Conservation (phyloP, 2,888 invertebrate genomes). For the Caenorhabditis sp. region DNA sequence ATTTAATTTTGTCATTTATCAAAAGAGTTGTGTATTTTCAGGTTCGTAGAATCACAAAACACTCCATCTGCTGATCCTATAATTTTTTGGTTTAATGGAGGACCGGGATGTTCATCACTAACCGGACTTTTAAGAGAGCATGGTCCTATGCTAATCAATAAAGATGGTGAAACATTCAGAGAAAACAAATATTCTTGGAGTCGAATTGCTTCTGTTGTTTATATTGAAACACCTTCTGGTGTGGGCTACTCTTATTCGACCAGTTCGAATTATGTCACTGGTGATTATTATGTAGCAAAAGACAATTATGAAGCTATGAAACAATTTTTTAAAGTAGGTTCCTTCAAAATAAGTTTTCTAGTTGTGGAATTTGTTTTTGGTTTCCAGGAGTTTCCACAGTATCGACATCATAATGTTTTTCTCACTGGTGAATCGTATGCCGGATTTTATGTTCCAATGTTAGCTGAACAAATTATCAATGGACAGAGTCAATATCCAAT, state of each 20-base stretch:
- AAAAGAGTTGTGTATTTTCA: constrained; percentile 10
- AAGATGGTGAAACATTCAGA: constrained; percentile 67
- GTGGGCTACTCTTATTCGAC: constrained; percentile 75
- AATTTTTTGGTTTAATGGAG: constrained; percentile 70
- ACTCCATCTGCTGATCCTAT: constrained; percentile 62
- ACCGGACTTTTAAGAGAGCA: constrained; percentile 73
- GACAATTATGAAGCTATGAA: constrained; percentile 74
- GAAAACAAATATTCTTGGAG: constrained; percentile 71
- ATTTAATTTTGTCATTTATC: constrained; percentile 4
- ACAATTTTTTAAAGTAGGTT: constrained; percentile 72
- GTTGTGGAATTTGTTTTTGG: no score
- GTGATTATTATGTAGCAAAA: constrained; percentile 71
- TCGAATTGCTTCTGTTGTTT: constrained; percentile 74
- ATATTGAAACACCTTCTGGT: constrained; percentile 75
- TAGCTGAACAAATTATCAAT: background rate
- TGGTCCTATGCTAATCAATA: constrained; percentile 72
- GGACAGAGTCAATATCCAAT: background rate
- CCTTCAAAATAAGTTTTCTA: no score
- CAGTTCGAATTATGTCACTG: constrained; percentile 72
- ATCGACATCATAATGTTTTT: background rate
- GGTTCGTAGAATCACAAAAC: constrained; percentile 69
- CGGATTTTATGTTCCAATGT: background rate
- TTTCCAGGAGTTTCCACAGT: background rate
- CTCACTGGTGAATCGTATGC: background rate
- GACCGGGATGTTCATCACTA: constrained; percentile 74